A percentile compares a stretch with the other conserved stretches of the same genome.
phyloP scores from a whole-genome alignment of 2,113 vertebrate species.

The Acrocephalus kingi region DNA sequence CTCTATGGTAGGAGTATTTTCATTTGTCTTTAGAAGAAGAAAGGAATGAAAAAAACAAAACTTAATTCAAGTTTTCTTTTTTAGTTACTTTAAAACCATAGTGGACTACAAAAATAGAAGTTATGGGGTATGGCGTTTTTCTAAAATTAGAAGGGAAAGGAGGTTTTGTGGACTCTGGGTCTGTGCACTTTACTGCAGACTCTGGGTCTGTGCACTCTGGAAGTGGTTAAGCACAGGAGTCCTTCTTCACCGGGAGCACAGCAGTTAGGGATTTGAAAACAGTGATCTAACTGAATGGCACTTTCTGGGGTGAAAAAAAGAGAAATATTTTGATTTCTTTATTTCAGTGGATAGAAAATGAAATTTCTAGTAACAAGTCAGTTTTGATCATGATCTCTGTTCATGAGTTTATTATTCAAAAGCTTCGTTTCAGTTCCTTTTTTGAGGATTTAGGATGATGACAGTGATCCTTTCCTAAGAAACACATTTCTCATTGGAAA shows the following conservation, averaged over 20 bases:
- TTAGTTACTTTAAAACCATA: background rate
- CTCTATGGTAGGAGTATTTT: background rate
- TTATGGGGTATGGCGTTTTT: fast-evolving
- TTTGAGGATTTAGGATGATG: background rate
- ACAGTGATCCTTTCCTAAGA: background rate
- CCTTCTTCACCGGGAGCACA: background rate
- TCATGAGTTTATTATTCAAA: background rate
- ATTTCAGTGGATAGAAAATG: background rate
- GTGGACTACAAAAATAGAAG: background rate
- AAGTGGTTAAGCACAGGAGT: background rate
- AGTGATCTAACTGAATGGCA: background rate
- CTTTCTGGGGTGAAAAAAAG: background rate
- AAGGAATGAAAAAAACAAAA: fast-evolving
- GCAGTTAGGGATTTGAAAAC: background rate
- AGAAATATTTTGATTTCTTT: background rate
- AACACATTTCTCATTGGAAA: background rate
- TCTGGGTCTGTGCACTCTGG: too few species aligned
- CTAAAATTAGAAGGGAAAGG: background rate
- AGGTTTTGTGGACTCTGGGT: background rate
- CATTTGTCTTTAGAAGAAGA: background rate
- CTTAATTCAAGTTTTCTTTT: background rate
- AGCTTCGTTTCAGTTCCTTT: background rate
- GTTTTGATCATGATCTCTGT: background rate
- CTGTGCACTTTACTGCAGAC: background rate
- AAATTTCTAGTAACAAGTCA: background rate